Evolutionary conservation across 2,113 vertebrate species (phyloP).

Genomic region (Herpailurus yagouaroundi): DNA sequence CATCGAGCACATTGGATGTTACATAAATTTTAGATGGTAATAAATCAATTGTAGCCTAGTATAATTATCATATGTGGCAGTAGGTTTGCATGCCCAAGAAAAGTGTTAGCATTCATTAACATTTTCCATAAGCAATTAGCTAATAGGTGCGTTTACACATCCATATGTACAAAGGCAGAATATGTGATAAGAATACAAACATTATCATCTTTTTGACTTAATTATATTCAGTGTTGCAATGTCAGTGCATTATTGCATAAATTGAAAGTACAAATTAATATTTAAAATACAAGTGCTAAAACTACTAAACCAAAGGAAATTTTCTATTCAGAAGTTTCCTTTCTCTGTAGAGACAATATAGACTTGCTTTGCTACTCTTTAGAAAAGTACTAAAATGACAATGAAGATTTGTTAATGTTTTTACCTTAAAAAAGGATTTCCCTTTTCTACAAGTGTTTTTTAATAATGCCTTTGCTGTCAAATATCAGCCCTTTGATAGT

Average conservation of each 20-base stretch:
- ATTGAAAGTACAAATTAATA: background rate
- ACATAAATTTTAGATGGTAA: background rate
- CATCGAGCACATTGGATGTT: background rate
- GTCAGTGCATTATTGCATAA: background rate
- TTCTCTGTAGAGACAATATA: background rate
- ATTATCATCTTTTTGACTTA: background rate
- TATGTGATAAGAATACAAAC: background rate
- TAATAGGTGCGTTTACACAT: background rate
- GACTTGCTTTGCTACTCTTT: background rate
- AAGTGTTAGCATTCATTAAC: conserved; percentile 5
- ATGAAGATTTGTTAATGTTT: background rate
- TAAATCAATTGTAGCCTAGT: background rate
- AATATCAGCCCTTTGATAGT: conserved; percentile 36
- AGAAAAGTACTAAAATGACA: conserved; percentile 36
- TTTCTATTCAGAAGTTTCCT: background rate
- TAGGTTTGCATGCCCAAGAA: background rate
- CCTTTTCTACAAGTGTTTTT: background rate
- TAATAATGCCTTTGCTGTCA: background rate
- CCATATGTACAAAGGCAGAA: background rate
- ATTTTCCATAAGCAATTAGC: background rate
- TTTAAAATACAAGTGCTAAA: background rate
- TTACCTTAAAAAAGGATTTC: background rate
- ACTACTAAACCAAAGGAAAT: background rate
- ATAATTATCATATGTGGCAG: background rate
- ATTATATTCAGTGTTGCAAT: background rate